Base-by-base conservation (phyloP, 2,797 vertebrate species). In the Taeniopygia guttata region DNA sequence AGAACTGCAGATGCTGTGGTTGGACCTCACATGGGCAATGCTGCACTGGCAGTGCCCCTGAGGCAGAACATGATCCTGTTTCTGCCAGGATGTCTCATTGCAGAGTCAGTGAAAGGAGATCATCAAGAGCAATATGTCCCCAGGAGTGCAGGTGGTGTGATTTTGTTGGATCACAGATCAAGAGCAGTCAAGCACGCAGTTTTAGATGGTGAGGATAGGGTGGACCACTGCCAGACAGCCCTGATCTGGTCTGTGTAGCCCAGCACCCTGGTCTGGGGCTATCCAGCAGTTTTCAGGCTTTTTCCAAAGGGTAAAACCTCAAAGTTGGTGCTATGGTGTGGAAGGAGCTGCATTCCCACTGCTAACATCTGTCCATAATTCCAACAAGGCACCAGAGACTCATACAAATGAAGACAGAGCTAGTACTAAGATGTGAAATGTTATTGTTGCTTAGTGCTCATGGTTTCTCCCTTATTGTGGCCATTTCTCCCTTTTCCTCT, bases 401-500 rank as follows among this genome's bases (percentile, higher is more conserved):
- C n/a, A 5, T 11, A 40, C n/a, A 84, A 77, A 74, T 0, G 0
- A 83, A 84, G 40, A 34, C 49, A 69, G 74, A 72, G 26, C 13
- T 43, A 19, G 32, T 30, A 16, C 11, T 32, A 58, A 70, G 27
- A 38, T 32, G 4, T 5, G 8, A 91, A 52, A 17, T 21, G 30
- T 46, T 86, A 56, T 23, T 77, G 42, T 51, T 89, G 51, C 66
- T 64, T 19, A 56, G 45, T 46, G 52, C 43, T 73, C 70, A 73
- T 45, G 60, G 22, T 92, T 87, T 52, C 46, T 58, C 40, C 3
- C 5, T 77, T 23, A 38, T 9, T 84, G 49, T 40, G 55, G 36
- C 45, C 67, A 52, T 94, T 93, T 91, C 59, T 91, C 58, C 67
- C 60, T 59, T 19, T 46, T 88, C 29, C 67, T 74, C 54, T 54